Evolutionary conservation across 2,888 invertebrate species (phyloP), one percentile per base, ranked within the genome.

Genomic region (Diarsia brunnea): DNA sequence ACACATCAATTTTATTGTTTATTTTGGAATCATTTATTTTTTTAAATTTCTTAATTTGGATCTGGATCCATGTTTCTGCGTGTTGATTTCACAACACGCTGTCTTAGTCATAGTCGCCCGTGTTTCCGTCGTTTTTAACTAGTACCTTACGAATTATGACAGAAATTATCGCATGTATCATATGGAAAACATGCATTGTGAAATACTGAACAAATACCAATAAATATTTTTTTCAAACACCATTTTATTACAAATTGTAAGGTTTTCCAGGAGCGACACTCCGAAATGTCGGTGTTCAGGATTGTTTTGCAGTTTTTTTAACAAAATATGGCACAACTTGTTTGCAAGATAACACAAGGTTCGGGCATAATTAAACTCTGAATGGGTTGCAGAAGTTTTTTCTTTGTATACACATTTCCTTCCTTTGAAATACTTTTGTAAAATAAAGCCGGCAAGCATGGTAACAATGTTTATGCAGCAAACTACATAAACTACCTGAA

Each of bases 131-230:
- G 43, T 61, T 68, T 64, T 51, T 51, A 12, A 53, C 24, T 5
- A 0, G 61, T 69, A 65, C 74, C 47, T 68, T 27, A 27, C 49
- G 8, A 61, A 63, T 69, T 31, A 69, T 82, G 80, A 79, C 55
- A 58, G n/a, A 74, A 74, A 79, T 24, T 0, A 49, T 10, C 16
- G 8, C 1, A 51, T 31, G 14, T n/a, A n/a, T 27, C 1, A 21
- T 4, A 43, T 31, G 38, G 0, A 38, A 66, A 51, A 21, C 2
- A 43, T 58, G 14, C 38, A 16, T 27, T 51, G 63, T 61, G 4
- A 45, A 64, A 60, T 79, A 67, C 38, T 51, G 19, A 67, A 63
- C 27, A 24, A 47, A 21, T 49, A 45, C 21, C 11, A 45, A 1
- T 31, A 43, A 31, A 31, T 19, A 19, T 49, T 51, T 5, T 1